Conservation (phyloP, 2,113 vertebrate genomes). For the Scytalopus superciliaris region DNA sequence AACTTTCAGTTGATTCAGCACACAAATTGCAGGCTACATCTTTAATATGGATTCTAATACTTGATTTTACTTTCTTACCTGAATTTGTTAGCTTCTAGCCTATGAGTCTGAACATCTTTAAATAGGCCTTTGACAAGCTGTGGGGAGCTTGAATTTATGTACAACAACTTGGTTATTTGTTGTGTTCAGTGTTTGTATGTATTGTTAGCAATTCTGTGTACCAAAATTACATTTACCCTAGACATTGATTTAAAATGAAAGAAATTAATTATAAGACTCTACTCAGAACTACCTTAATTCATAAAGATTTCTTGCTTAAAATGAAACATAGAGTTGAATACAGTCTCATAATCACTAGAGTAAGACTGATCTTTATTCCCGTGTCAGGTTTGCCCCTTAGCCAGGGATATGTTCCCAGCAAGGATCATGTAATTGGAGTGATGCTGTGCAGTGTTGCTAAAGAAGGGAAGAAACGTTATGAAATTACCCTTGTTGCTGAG, state of each 20-base stretch:
- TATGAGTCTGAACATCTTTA: background rate
- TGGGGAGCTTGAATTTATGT: background rate
- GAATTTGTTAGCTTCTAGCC: background rate
- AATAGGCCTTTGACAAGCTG: background rate
- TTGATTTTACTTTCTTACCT: background rate
- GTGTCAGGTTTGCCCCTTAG: background rate
- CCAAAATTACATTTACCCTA: background rate
- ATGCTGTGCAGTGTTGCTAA: background rate
- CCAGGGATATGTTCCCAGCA: background rate
- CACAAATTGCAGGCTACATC: background rate
- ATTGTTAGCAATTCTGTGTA: background rate
- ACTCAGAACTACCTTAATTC: background rate
- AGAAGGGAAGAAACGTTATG: background rate
- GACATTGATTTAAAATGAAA: background rate
- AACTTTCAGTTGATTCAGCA: background rate
- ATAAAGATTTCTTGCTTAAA: background rate
- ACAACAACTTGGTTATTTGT: background rate
- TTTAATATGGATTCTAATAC: background rate
- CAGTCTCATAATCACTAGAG: background rate
- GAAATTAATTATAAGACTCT: background rate
- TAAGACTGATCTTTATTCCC: background rate
- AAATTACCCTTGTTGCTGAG: background rate
- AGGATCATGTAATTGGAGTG: rapidly evolving
- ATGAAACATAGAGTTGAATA: background rate
- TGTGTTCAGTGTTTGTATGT: background rate